A percentile compares a stretch with the other conserved stretches of the same genome.
phyloP scores from a whole-genome alignment of 1,140 invertebrate genomes.

The Ladona fulva region DNA sequence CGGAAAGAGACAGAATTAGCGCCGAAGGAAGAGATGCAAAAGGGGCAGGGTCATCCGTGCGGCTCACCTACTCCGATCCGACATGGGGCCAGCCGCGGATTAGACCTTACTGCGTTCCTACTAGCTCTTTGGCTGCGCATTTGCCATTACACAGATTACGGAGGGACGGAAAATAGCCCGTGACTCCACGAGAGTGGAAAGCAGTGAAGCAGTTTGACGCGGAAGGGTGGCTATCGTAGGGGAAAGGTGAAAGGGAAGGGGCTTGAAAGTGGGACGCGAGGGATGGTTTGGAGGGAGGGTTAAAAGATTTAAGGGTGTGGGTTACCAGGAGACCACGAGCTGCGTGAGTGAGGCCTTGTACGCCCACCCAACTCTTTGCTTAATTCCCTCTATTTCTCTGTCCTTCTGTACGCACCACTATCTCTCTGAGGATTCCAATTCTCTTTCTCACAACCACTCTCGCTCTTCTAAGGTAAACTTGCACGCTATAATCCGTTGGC shows the following conservation, averaged over 20 bases:
- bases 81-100: neutral
- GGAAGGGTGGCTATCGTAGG: neutral
- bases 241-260: neutral
- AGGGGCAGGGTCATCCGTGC: neutral
- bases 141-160: conserved; percentile 4
- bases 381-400: too few relatives aligned
- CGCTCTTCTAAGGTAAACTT: too few relatives aligned
- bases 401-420: too few relatives aligned
- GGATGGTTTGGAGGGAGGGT: neutral
- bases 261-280: neutral
- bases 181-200: neutral
- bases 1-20: neutral
- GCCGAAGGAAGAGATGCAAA: neutral
- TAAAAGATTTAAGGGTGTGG: conserved; percentile 6
- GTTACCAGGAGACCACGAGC: neutral
- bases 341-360: neutral
- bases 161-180: neutral
- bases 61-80: neutral
- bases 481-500: too few relatives aligned
- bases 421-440: too few relatives aligned
- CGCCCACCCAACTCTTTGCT: too few relatives aligned
- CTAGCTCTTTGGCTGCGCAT: neutral
- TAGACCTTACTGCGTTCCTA: conserved; percentile 4
- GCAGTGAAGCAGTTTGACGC: neutral
- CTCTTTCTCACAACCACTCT: too few relatives aligned